These are phyloP conservation scores for Pangasianodon hypophthalmus DNA, from an alignment of 2,113 vertebrate species.

Conservation along the genomic window DNA sequence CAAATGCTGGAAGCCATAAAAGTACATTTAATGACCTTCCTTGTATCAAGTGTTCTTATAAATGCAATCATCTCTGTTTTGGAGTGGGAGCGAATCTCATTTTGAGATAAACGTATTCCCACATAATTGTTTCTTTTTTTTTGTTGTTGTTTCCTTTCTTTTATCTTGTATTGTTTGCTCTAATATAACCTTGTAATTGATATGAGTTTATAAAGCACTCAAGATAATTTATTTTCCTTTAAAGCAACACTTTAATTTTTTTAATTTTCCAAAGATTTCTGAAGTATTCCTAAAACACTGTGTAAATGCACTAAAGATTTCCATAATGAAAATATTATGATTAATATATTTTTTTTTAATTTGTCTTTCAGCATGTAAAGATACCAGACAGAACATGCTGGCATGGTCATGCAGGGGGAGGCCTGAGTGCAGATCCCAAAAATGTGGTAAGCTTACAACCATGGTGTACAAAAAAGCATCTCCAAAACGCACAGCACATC, in stretches of 20 bases:
- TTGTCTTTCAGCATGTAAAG: constrained; percentile 74
- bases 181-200: background rate
- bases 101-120: background rate
- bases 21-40: constrained; percentile 63
- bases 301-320: background rate
- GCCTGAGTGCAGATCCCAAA: constrained; percentile 90
- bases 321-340: background rate
- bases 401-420: constrained; percentile 91
- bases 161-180: background rate
- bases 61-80: background rate
- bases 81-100: background rate
- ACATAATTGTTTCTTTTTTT: background rate
- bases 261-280: background rate
- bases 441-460: constrained; percentile 84
- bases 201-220: background rate
- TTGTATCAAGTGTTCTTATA: background rate
- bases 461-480: background rate
- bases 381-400: constrained; percentile 84
- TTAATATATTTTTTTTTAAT: background rate
- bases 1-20: constrained; percentile 77
- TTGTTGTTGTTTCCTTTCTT: background rate
- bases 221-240: background rate
- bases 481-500: background rate
- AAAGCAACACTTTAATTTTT: background rate
- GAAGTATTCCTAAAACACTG: background rate